Evolutionary conservation across 2,888 invertebrate genomes (phyloP).

Genomic region (Drosophila buzzatii): DNA sequence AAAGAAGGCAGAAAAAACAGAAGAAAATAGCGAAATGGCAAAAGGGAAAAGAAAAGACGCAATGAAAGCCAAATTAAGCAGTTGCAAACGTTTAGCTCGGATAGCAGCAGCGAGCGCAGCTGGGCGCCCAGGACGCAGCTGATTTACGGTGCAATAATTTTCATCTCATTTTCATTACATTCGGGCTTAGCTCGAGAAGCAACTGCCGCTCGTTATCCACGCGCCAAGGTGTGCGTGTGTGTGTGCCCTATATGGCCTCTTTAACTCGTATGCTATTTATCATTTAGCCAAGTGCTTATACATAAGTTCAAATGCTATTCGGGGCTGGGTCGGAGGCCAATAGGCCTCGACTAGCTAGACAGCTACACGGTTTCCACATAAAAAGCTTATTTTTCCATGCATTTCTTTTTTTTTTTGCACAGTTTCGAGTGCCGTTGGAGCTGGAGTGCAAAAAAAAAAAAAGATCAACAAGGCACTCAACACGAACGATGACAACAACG

Average conservation of each 20-base stretch:
- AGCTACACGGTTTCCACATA: conserved; percentile 56
- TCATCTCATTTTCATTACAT: conserved; percentile 81
- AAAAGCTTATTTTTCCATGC: background rate
- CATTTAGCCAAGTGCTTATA: conserved; percentile 56
- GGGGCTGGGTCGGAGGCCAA: conserved; percentile 28
- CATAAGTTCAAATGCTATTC: conserved; percentile 39
- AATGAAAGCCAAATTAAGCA: conserved; percentile 83
- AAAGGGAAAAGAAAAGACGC: conserved; percentile 57
- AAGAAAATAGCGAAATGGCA: background rate
- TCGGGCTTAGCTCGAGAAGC: conserved; percentile 56
- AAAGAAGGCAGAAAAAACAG: conserved; percentile 19
- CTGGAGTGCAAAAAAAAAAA: conserved; percentile 37
- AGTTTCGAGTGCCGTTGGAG: conserved; percentile 49
- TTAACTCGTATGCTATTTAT: conserved; percentile 62
- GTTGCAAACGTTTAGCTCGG: conserved; percentile 71
- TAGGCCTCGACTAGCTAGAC: conserved; percentile 43
- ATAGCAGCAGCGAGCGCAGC: conserved; percentile 53
- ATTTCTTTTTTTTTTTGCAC: background rate
- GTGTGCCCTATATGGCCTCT: conserved; percentile 14
- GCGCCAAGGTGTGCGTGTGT: conserved; percentile 37
- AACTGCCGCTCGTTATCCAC: conserved; percentile 2
- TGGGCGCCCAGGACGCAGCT: conserved; percentile 56
- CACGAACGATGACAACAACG: conserved; percentile 19
- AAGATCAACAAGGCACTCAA: conserved; percentile 64
- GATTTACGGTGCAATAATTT: conserved; percentile 80